A percentile compares a stretch with the other conserved stretches of the same genome.
Conservation (phyloP, 2,888 invertebrate genomes). For the Melieria crassipennis region DNA sequence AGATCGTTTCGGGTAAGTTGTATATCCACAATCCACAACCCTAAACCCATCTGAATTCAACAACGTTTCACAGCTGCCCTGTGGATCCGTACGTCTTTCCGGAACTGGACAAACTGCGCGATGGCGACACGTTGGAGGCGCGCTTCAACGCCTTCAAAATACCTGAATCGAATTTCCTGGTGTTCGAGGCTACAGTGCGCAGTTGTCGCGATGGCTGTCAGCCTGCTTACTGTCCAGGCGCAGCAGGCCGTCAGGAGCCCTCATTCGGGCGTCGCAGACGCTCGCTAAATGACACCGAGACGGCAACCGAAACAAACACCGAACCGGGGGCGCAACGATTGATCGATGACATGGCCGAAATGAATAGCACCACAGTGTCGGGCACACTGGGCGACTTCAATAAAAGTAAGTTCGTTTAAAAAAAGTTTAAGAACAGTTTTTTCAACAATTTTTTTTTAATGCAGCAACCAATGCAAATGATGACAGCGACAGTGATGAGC, state of each 20-base stretch:
- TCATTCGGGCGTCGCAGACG: conserved; percentile 80
- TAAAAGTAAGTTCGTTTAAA: conserved; percentile 43
- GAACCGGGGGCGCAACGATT: conserved; percentile 45
- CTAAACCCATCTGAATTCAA: not conserved
- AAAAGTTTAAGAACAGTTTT: not conserved
- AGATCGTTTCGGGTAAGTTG: conserved; percentile 83
- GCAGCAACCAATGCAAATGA: conserved; percentile 21
- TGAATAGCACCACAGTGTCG: conserved; percentile 57
- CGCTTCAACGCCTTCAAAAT: conserved; percentile 94
- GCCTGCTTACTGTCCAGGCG: conserved; percentile 86
- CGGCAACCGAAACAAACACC: conserved; percentile 20
- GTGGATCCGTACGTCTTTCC: conserved; percentile 93
- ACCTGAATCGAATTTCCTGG: conserved; percentile 91
- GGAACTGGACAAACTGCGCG: conserved; percentile 85
- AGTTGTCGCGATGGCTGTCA: conserved; percentile 91
- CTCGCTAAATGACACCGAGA: conserved; percentile 64
- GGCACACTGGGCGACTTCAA: conserved; percentile 53
- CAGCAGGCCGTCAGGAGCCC: conserved; percentile 81
- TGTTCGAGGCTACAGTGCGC: conserved; percentile 90
- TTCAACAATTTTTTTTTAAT: conserved; percentile 15
- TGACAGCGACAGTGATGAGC: conserved; percentile 61
- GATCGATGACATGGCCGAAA: conserved; percentile 51
- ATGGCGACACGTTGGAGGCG: conserved; percentile 87
- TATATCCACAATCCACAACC: not conserved
- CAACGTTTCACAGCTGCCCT: conserved; percentile 75